Conservation (phyloP, 2,888 invertebrate species). For the Ischnura elegans region DNA sequence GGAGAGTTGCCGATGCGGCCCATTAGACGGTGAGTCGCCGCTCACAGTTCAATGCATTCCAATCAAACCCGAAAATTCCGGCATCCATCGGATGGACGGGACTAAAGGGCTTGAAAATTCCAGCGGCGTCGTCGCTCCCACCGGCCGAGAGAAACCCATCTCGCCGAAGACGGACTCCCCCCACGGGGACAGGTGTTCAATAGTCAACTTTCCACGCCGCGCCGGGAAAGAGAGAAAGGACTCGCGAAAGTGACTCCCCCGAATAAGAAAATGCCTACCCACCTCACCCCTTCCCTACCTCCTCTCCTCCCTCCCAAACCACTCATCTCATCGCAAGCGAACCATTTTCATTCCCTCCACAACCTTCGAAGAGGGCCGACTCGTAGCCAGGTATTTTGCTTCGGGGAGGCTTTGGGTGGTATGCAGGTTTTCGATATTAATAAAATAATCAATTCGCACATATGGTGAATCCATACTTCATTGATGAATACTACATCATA, state of each 20-base stretch:
- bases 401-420: no score
- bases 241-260: constrained; percentile 38
- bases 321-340: background rate
- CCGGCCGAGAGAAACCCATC: background rate
- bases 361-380: no score
- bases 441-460: no score
- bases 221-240: constrained; percentile 27
- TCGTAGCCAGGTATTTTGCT: no score
- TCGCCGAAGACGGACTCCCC: background rate
- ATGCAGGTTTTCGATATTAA: no score
- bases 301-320: background rate
- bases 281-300: background rate
- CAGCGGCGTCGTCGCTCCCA: background rate
- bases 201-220: background rate
- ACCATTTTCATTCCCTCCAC: background rate
- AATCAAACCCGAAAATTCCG: background rate
- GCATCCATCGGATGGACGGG: background rate
- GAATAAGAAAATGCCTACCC: constrained; percentile 2
- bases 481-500: no score
- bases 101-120: background rate
- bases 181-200: background rate
- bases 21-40: no score
- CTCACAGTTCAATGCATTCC: background rate
- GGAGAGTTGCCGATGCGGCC: no score
- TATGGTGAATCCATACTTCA: no score